These are phyloP conservation scores for Actinemys pallida DNA, from an alignment of 2,113 vertebrate genomes.

Conservation along the genomic window DNA sequence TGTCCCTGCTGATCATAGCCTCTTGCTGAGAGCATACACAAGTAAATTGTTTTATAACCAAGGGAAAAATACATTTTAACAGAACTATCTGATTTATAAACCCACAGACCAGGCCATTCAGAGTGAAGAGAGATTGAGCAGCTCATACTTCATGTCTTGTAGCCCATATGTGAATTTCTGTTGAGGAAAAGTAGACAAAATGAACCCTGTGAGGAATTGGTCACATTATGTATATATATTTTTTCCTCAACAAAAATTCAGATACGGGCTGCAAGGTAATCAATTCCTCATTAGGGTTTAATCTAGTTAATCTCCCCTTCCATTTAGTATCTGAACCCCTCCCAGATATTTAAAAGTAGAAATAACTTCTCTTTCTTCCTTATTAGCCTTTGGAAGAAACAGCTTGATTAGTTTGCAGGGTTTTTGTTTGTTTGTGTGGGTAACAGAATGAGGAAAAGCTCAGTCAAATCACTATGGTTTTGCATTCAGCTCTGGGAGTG, in stretches of 20 bases:
- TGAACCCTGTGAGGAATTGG: accelerated
- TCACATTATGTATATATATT: background rate
- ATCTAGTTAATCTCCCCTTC: background rate
- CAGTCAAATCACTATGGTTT: background rate
- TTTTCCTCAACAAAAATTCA: background rate
- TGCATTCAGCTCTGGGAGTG: background rate
- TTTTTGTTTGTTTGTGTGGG: accelerated
- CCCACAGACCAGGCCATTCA: background rate
- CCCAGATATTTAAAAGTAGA: background rate
- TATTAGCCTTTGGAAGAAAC: accelerated
- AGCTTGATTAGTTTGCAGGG: background rate
- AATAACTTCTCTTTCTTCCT: background rate
- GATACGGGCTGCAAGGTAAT: accelerated
- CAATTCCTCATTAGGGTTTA: background rate
- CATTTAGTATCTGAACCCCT: background rate
- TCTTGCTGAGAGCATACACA: constrained; percentile 47
- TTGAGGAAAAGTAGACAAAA: background rate
- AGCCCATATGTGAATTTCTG: background rate
- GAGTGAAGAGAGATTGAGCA: background rate
- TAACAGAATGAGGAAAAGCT: background rate
- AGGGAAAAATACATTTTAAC: constrained; percentile 34
- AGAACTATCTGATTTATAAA: background rate
- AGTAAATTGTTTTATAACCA: constrained; percentile 19
- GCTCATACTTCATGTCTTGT: background rate
- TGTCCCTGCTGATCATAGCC: background rate